Percentiles rank a stretch among this genome's conserved stretches.
Conservation (phyloP, 2,113 vertebrate genomes). For the Lagopus muta region DNA sequence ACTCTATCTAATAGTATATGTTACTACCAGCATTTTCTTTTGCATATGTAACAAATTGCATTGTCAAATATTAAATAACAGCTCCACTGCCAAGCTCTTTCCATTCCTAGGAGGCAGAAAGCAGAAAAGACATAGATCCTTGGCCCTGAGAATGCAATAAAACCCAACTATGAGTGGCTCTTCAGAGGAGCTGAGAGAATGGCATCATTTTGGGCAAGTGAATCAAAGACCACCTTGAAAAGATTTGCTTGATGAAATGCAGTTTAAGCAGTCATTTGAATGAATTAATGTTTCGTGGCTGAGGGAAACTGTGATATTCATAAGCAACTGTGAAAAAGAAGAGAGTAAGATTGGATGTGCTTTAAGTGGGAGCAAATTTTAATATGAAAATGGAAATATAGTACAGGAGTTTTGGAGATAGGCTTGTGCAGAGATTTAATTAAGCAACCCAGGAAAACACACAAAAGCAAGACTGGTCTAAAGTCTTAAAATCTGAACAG, state of each 20-base stretch:
- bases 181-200: background rate
- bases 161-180: background rate
- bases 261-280: background rate
- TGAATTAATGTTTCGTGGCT: background rate
- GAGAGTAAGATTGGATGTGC: background rate
- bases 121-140: background rate
- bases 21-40: fast-evolving
- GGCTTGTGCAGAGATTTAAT: background rate
- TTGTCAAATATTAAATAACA: background rate
- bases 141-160: background rate
- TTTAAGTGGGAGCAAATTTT: background rate
- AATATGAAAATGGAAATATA: background rate
- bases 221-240: background rate
- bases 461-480: background rate
- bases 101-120: background rate
- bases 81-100: background rate
- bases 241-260: background rate
- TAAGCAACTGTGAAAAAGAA: background rate
- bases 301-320: background rate
- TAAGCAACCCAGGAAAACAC: background rate
- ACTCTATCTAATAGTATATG: background rate
- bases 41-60: background rate
- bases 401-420: background rate
- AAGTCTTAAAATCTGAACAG: background rate
- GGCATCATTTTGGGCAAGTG: background rate